phyloP scores from a whole-genome alignment of 1,140 invertebrate genomes.

The Papilio polyxenes region DNA sequence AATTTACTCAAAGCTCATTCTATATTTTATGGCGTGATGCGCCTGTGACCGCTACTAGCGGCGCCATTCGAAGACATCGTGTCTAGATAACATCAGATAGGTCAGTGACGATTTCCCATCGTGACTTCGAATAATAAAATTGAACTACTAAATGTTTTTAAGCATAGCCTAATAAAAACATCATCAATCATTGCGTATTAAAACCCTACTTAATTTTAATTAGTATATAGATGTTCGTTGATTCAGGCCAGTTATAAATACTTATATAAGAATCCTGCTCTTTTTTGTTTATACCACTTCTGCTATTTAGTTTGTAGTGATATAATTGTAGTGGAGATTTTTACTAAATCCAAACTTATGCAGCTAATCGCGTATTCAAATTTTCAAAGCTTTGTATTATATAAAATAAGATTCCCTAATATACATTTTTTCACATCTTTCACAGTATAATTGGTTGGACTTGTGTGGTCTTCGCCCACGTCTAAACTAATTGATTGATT shows the following conservation, averaged over 20 bases:
- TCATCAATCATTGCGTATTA: no score
- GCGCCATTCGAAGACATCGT: constrained; percentile 51
- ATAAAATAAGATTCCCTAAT: no score
- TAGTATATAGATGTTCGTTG: not conserved
- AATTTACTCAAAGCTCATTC: not conserved
- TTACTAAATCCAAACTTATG: no score
- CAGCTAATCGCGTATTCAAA: no score
- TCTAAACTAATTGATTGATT: not conserved
- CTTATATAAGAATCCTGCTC: no score
- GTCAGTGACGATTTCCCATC: constrained; percentile 46
- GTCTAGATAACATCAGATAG: constrained; percentile 55
- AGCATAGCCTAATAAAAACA: no score
- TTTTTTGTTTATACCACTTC: no score
- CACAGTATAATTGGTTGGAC: not conserved
- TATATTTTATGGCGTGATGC: not conserved
- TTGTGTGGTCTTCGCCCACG: constrained; percentile 9
- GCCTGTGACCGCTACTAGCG: constrained; percentile 9
- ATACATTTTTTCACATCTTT: not conserved
- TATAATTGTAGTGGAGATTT: no score
- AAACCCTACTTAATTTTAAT: not conserved
- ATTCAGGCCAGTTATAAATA: no score
- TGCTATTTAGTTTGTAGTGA: no score
- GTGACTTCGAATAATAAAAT: constrained; percentile 52
- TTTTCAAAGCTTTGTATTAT: no score
- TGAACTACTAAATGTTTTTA: constrained; percentile 46